Percentiles rank a stretch among this genome's conserved stretches.
Evolutionary conservation across 2,113 vertebrate genomes (phyloP).

Genomic region (Oenanthe melanoleuca): DNA sequence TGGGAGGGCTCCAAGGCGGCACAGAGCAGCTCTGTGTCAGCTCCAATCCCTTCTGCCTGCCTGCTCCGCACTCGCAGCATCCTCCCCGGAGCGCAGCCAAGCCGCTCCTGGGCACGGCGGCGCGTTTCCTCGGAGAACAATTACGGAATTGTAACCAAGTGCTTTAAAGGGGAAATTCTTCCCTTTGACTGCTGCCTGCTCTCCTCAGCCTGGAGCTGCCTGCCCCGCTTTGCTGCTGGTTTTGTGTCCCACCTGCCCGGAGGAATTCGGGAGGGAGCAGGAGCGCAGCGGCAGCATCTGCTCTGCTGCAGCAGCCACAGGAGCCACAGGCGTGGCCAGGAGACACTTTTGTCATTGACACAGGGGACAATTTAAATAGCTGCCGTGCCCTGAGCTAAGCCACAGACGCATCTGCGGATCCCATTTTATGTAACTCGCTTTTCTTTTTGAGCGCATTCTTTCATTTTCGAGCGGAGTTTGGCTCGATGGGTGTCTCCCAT

Average conservation of each 20-base stretch:
- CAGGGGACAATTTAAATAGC: not conserved
- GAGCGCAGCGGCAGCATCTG: not conserved
- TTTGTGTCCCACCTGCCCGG: not conserved
- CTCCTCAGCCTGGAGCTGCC: not conserved
- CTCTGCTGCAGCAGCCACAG: not conserved
- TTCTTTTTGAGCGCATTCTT: not conserved
- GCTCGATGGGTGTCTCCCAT: not conserved
- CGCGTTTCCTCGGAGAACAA: not conserved
- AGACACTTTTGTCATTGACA: not conserved
- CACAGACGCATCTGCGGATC: not conserved
- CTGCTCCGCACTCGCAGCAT: not conserved
- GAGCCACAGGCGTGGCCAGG: not conserved
- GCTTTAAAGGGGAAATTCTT: not conserved
- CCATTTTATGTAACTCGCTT: not conserved
- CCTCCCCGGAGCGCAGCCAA: not conserved
- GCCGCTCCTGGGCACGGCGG: not conserved
- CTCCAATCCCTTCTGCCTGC: constrained; percentile 43
- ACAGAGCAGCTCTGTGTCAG: constrained; percentile 41
- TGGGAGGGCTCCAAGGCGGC: constrained; percentile 48
- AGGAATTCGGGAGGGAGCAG: not conserved
- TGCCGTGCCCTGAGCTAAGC: not conserved
- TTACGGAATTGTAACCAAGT: not conserved
- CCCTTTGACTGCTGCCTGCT: not conserved
- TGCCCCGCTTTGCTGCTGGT: not conserved
- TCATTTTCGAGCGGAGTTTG: not conserved